Evolutionary conservation across 2,797 vertebrate species (phyloP).

Genomic region (Myotis myotis): DNA sequence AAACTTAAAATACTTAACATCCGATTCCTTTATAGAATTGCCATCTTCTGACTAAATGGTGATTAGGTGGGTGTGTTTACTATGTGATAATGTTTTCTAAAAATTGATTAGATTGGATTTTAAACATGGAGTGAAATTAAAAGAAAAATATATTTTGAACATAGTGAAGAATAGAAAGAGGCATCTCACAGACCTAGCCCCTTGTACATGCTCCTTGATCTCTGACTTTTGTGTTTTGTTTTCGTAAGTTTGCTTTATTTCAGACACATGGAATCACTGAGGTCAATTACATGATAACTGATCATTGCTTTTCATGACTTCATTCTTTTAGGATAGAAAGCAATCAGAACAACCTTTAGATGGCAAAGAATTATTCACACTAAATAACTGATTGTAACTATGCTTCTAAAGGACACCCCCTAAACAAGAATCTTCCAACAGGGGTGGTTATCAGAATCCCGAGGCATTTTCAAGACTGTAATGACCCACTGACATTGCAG

Average conservation of each 20-base stretch:
- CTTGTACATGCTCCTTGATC: neutral
- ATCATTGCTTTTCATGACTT: neutral
- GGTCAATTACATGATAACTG: neutral
- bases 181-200: neutral
- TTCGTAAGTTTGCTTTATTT: neutral
- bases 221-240: neutral
- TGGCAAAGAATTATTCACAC: slow-evolving; percentile 14
- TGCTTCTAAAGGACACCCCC: neutral
- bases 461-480: neutral
- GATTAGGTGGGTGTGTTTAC: neutral
- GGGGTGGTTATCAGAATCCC: neutral
- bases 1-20: neutral
- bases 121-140: neutral
- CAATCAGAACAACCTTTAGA: slow-evolving; percentile 5
- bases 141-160: neutral
- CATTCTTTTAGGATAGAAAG: neutral
- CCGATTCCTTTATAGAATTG: neutral
- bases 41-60: neutral
- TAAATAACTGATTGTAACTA: neutral
- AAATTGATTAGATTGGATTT: neutral
- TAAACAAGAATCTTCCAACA: slow-evolving; percentile 1
- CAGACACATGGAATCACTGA: neutral
- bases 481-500: neutral
- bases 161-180: neutral
- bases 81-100: neutral